Percentiles rank a stretch among this genome's conserved stretches.
Evolutionary conservation across 2,797 vertebrate genomes (phyloP).

Genomic region (Tangara arthus): DNA sequence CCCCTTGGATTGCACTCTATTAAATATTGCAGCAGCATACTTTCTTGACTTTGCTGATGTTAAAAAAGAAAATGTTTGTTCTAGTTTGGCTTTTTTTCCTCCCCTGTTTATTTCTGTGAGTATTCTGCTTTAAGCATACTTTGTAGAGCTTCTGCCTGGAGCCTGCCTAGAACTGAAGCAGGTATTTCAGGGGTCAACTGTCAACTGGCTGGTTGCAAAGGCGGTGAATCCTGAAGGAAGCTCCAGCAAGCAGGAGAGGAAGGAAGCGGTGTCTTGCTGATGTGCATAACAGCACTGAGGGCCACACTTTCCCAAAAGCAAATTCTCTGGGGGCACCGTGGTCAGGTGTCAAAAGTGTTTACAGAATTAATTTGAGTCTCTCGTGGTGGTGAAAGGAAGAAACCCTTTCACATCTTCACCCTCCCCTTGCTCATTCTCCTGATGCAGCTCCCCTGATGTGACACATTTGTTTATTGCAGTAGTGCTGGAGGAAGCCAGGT

Average conservation of each 20-base stretch:
- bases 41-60: background rate
- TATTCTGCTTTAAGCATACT: background rate
- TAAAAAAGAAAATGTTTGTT: background rate
- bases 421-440: background rate
- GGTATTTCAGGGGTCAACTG: background rate
- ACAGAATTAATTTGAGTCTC: background rate
- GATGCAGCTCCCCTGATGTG: background rate
- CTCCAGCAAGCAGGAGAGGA: background rate
- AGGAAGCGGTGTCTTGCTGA: background rate
- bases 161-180: background rate
- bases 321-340: background rate
- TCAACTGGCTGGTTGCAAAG: background rate
- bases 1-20: background rate
- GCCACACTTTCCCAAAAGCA: background rate
- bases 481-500: background rate
- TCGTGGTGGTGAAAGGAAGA: fast-evolving
- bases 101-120: background rate
- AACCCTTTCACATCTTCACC: background rate
- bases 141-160: background rate
- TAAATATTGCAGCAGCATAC: background rate
- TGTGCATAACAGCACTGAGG: background rate
- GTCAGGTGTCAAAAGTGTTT: background rate
- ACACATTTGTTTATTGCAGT: background rate
- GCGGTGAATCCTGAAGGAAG: background rate
- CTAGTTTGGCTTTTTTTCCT: fast-evolving